Evolutionary conservation across 2,888 invertebrate genomes (phyloP).

Genomic region (Mythimna impura): DNA sequence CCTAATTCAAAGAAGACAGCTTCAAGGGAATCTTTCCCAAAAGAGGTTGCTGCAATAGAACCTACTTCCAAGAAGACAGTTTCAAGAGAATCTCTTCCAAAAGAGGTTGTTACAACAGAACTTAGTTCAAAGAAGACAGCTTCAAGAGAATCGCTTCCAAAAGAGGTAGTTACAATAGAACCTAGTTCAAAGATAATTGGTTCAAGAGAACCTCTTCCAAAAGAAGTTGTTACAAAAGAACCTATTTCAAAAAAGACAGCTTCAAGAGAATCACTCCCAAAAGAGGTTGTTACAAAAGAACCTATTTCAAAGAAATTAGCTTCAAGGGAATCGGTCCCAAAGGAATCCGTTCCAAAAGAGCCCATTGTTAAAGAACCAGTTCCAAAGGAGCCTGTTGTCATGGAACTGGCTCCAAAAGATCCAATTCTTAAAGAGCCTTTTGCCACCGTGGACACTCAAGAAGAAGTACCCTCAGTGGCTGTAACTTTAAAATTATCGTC

Average conservation of each 20-base stretch:
- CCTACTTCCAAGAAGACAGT: conserved; percentile 10
- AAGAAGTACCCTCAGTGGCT: conserved; percentile 38
- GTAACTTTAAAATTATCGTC: conserved; percentile 57
- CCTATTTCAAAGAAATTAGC: conserved; percentile 9
- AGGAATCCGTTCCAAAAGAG: conserved; percentile 18
- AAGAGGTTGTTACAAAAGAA: conserved; percentile 16
- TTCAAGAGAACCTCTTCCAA: conserved; percentile 16
- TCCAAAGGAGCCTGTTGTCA: conserved; percentile 21
- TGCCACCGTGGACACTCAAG: conserved; percentile 23
- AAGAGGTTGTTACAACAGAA: conserved; percentile 25
- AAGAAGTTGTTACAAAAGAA: conserved; percentile 25
- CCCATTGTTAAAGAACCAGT: conserved; percentile 9
- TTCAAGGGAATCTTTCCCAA: conserved; percentile 14
- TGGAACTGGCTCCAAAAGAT: conserved; percentile 31
- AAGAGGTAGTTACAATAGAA: conserved; percentile 15
- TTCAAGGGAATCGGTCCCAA: conserved; percentile 14
- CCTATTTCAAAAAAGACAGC: conserved; percentile 23
- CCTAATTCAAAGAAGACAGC: conserved; percentile 18
- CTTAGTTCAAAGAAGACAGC: conserved; percentile 18
- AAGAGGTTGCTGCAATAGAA: conserved; percentile 14
- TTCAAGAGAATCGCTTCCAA: conserved; percentile 11
- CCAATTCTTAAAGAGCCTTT: conserved; percentile 14
- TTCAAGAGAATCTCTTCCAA: conserved; percentile 18
- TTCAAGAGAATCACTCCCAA: conserved; percentile 11
- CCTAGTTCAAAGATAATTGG: conserved; percentile 9